phyloP scores from a whole-genome alignment of 2,113 vertebrate genomes.

The Blennius ocellaris region DNA sequence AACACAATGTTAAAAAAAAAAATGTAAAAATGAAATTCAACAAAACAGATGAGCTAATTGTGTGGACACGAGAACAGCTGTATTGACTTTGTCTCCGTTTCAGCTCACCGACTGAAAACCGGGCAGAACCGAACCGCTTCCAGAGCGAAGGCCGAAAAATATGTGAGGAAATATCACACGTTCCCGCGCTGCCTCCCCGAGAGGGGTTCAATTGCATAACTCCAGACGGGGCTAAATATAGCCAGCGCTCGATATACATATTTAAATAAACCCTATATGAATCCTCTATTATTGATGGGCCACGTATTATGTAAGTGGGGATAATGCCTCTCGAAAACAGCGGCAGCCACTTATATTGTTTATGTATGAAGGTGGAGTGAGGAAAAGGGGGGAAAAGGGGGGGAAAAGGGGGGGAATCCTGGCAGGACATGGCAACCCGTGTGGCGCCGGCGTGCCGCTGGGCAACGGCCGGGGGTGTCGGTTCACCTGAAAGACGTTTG shows the following conservation, averaged over 20 bases:
- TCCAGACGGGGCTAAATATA: slow-evolving; percentile 73
- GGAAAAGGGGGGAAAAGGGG: too few relatives aligned
- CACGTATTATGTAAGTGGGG: slow-evolving; percentile 57
- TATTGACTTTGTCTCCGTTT: slow-evolving; percentile 73
- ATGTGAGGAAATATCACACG: slow-evolving; percentile 51
- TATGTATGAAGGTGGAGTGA: slow-evolving; percentile 22
- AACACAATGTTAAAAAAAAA: slow-evolving; percentile 37
- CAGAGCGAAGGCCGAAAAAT: slow-evolving; percentile 17
- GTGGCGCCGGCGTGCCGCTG: slow-evolving; percentile 22
- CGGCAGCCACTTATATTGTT: slow-evolving; percentile 29
- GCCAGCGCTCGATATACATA: slow-evolving; percentile 69
- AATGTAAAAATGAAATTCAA: too few relatives aligned
- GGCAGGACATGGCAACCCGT: slow-evolving; percentile 39
- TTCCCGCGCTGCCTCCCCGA: slow-evolving; percentile 37
- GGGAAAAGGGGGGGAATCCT: slow-evolving; percentile 11
- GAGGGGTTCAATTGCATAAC: slow-evolving; percentile 70
- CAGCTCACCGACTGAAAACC: slow-evolving; percentile 50
- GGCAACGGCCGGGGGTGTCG: slow-evolving; percentile 35
- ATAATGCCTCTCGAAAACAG: slow-evolving; percentile 30
- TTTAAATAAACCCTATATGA: slow-evolving; percentile 74
- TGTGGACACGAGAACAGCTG: slow-evolving; percentile 60
- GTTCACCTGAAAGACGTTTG: slow-evolving; percentile 68
- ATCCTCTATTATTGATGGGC: slow-evolving; percentile 75
- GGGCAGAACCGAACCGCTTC: slow-evolving; percentile 53
- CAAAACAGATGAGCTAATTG: slow-evolving; percentile 55